phyloP scores from a whole-genome alignment of 2,113 vertebrate genomes.

The Laticauda laticaudata region DNA sequence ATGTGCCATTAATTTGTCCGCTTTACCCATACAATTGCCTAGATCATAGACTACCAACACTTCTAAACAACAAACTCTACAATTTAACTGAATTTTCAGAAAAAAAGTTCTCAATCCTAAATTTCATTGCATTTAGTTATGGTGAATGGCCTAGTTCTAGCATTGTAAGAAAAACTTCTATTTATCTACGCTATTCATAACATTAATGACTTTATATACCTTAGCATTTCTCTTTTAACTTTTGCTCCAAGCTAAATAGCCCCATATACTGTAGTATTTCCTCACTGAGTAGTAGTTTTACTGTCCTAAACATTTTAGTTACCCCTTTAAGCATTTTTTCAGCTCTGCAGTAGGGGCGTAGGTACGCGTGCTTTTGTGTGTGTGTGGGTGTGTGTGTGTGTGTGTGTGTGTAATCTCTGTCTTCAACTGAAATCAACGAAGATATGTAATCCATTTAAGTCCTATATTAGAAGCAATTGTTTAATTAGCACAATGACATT shows the following conservation, averaged over 20 bases:
- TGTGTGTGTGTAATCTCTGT: background rate
- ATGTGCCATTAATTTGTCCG: background rate
- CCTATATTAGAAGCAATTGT: background rate
- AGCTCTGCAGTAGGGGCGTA: background rate
- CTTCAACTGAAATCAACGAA: background rate
- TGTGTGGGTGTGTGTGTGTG: no score
- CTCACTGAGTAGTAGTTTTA: background rate
- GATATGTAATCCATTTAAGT: background rate
- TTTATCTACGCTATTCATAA: background rate
- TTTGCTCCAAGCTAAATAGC: background rate
- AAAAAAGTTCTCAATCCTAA: background rate
- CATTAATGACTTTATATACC: background rate
- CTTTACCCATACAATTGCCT: background rate
- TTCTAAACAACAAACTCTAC: background rate
- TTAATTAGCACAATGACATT: background rate
- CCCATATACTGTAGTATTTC: background rate
- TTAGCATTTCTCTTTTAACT: background rate
- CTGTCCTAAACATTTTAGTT: background rate
- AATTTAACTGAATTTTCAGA: background rate
- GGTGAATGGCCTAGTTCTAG: background rate
- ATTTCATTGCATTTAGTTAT: background rate
- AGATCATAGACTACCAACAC: background rate
- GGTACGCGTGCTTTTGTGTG: background rate
- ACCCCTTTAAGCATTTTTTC: background rate
- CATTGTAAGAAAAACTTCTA: background rate